phyloP scores from a whole-genome alignment of 1,140 invertebrate species.

The Zaprionus taronus region DNA sequence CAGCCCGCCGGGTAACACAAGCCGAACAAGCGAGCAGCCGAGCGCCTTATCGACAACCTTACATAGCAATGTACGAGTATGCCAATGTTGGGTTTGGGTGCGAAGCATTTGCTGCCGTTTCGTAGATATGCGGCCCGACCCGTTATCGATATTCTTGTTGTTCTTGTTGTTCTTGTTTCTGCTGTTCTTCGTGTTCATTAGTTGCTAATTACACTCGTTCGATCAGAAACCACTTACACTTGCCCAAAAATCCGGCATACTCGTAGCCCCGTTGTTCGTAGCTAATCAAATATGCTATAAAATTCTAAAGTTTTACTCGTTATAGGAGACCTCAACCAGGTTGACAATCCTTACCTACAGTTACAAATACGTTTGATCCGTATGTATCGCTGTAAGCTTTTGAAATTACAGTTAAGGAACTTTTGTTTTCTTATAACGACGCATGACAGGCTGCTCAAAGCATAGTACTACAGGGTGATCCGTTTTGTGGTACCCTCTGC shows the following conservation, averaged over 20 bases:
- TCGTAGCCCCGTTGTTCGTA: not conserved
- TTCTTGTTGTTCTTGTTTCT: too few species aligned
- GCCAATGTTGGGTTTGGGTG: not conserved
- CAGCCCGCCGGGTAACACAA: not conserved
- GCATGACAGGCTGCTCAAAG: too few species aligned
- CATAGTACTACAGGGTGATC: too few species aligned
- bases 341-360: too few species aligned
- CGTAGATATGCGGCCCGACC: conserved; percentile 8
- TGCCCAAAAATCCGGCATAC: not conserved
- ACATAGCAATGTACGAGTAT: not conserved
- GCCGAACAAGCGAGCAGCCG: not conserved
- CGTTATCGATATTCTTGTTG: conserved; percentile 12
- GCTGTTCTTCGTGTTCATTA: not conserved
- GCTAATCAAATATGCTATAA: too few species aligned
- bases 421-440: too few species aligned
- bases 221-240: not conserved
- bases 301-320: too few species aligned
- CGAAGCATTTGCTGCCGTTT: conserved; percentile 7
- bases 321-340: too few species aligned
- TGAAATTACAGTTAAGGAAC: too few species aligned
- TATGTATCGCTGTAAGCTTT: too few species aligned
- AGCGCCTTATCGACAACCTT: conserved; percentile 15
- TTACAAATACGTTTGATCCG: too few species aligned
- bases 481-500: too few species aligned
- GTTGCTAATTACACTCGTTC: not conserved